A percentile compares a stretch with the other conserved stretches of the same genome.
phyloP scores from a whole-genome alignment of 2,888 invertebrate species.

The Gari tellinella region DNA sequence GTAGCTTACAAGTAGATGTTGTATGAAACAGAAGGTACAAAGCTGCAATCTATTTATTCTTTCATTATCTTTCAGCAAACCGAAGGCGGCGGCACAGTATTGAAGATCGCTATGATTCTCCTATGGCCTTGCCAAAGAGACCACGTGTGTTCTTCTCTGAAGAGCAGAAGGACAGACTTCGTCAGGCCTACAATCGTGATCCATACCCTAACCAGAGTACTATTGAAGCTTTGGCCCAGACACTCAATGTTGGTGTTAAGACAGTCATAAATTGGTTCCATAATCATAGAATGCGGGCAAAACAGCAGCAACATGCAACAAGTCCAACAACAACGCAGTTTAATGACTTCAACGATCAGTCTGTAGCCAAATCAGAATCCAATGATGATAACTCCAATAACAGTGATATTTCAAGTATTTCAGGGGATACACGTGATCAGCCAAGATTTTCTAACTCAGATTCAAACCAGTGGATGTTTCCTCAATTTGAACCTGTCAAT shows the following conservation, averaged over 20 bases:
- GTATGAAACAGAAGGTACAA: neutral
- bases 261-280: constrained; percentile 99
- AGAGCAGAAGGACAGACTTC: constrained; percentile 98
- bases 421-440: constrained; percentile 68
- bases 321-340: constrained; percentile 59
- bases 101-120: constrained; percentile 80
- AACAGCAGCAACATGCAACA: constrained; percentile 85
- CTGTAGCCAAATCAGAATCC: constrained; percentile 70
- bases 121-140: constrained; percentile 79
- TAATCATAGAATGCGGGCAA: constrained; percentile 99
- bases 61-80: constrained; percentile 85
- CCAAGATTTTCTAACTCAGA: constrained; percentile 61
- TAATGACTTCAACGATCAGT: constrained; percentile 48
- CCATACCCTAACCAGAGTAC: constrained; percentile 98
- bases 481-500: constrained; percentile 79
- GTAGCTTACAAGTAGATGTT: too few species aligned
- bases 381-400: constrained; percentile 78
- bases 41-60: neutral
- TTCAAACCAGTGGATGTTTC: constrained; percentile 82
- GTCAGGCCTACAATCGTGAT: constrained; percentile 96
- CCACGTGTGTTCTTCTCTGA: constrained; percentile 98
- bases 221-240: constrained; percentile 96
- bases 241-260: constrained; percentile 95
- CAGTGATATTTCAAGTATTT: constrained; percentile 76
- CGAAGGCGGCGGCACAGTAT: constrained; percentile 89